Evolutionary conservation across 1,140 invertebrate genomes (phyloP), one percentile per base, ranked within the genome.

Genomic region (Caenorhabditis inopinata): DNA sequence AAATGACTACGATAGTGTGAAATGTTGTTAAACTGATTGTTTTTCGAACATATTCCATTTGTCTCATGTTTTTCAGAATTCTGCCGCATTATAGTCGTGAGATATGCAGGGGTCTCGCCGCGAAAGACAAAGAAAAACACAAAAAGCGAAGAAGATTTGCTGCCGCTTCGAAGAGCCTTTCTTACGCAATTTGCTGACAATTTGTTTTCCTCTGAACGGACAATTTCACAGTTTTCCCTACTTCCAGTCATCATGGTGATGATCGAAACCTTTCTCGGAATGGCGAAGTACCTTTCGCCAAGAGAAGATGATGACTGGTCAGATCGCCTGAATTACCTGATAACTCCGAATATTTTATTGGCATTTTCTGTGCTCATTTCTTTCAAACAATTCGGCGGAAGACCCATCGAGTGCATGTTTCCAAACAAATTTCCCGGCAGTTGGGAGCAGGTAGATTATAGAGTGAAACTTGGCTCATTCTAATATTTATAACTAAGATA

Each of bases 291-390:
- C 53, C 78, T 87, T 29, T 83, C 84, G 16, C 76, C 85, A 18
- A 38, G 86, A 46, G 49, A 87, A 38, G 86, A 88, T 68, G 86
- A 87, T 74, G 86, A 87, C 74, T 79, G 81, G 47, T 82, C 78
- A 12, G 86, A 87, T 62, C 85, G 86, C 6, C 53, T 88, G 81
- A 85, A 87, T 77, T 87, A 87, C 68, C 74, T 87, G 16, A 84
- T 86, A 48, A 87, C 86, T 27, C 85, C 86, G 14, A 87, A 87
- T 75, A 81, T 87, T 38, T 78, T 87, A 21, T 48, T 87, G 2
- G 87, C 87, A n/a, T 87, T 87, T 53, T 85, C 82, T 76, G 84
- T 87, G 11, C 53, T 87, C 27, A 88, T 87, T 53, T 82, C 49
- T 62, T 85, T 79, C 68, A 78, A 83, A 76, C 78, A 83, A 38